Evolutionary conservation across 2,113 vertebrate species (phyloP), one percentile per base, ranked within the genome.

Genomic region (Scytalopus superciliaris): DNA sequence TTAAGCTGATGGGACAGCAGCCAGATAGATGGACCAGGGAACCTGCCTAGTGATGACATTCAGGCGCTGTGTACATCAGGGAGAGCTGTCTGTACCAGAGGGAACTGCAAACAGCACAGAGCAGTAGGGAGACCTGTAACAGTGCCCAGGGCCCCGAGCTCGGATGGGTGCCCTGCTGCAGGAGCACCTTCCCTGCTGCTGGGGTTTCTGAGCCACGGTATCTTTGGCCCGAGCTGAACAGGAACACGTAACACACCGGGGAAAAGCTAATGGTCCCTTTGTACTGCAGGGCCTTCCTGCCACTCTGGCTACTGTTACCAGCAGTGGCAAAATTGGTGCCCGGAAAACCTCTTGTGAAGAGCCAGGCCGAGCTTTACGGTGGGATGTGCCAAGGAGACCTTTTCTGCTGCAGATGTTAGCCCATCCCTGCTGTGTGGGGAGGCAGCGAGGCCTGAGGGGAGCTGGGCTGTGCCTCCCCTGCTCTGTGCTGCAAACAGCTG

Each of bases 401-500:
- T 81, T 86, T 77, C 3, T 49, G 68, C 11, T 90, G 87, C 96
- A 95, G 93, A 56, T 91, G 93, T 91, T 94, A 16, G n/a, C n/a
- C 8, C 0, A 2, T 79, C 31, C 31, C 62, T 49, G 86, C 82
- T 82, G 50, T 14, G 78, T 37, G 64, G 91, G 89, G 77, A 93
- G 64, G 10, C 67, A 73, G 52, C 74, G 45, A 24, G 57, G 72
- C 63, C 12, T 4, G 22, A 22, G 50, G 40, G 82, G 70, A 3
- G 16, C 1, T 81, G 94, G 84, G 93, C 56, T 57, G 76, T 3
- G 19, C 60, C 15, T 2, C 47, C 74, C 23, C 59, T 83, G 81
- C 78, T 91, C 68, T 37, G 35, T 50, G 69, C 87, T 90, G 82
- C 90, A 22, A 69, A 37, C 93, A 97, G 93, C 96, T 96, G 96